These are phyloP conservation scores for Aspidoscelis tigris DNA, from an alignment of 2,113 vertebrate genomes.

Conservation along the genomic window DNA sequence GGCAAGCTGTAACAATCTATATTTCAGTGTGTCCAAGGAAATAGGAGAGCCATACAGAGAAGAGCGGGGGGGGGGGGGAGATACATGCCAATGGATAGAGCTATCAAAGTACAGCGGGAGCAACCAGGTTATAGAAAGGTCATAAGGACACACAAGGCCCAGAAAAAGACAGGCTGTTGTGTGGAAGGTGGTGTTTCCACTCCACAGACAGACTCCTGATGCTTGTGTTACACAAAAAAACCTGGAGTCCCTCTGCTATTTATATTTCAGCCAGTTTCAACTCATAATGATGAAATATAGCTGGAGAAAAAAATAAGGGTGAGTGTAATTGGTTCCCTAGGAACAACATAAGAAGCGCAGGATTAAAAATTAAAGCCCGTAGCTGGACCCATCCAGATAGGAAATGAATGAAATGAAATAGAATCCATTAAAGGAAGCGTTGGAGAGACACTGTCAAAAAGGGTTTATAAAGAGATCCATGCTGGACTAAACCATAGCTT, in stretches of 20 bases:
- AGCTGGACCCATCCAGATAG: slow-evolving; percentile 10
- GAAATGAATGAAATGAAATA: slow-evolving; percentile 33
- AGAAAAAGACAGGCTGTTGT: neutral
- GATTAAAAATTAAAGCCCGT: slow-evolving; percentile 37
- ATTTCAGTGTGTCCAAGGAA: neutral
- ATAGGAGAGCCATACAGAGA: neutral
- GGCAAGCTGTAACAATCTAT: neutral
- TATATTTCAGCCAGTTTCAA: slow-evolving; percentile 13
- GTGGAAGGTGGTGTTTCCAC: neutral
- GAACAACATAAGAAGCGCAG: slow-evolving; percentile 39
- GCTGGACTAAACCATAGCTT: neutral
- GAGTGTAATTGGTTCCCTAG: slow-evolving; percentile 39
- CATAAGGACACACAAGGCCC: neutral
- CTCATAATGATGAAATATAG: slow-evolving; percentile 37
- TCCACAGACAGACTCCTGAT: neutral
- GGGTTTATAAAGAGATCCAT: neutral
- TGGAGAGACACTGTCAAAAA: neutral
- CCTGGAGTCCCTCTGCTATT: neutral
- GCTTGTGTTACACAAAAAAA: neutral
- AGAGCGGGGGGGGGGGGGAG: too few relatives aligned
- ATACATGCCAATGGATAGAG: neutral
- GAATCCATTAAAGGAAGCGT: slow-evolving; percentile 16
- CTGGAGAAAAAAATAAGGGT: neutral
- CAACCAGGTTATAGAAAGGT: neutral
- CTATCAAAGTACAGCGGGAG: neutral